Percentiles rank a stretch among this genome's conserved stretches.
Evolutionary conservation across 2,113 vertebrate species (phyloP).

Genomic region (Perca schrenkii): DNA sequence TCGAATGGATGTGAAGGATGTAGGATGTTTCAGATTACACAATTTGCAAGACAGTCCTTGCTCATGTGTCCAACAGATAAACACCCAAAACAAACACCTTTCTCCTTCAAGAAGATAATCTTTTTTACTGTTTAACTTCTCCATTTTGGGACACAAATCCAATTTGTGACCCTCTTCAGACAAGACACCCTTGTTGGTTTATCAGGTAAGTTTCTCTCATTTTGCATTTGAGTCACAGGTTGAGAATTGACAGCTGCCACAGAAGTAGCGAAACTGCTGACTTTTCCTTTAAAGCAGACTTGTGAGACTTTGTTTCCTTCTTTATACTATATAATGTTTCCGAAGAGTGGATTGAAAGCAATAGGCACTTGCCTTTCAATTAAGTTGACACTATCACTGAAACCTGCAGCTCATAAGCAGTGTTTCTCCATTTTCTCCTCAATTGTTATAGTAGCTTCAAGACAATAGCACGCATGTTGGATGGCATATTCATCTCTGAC

Average conservation of each 20-base stretch:
- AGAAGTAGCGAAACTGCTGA: background rate
- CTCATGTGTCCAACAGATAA: background rate
- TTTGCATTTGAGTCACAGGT: background rate
- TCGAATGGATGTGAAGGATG: background rate
- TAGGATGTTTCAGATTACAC: background rate
- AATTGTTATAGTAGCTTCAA: background rate
- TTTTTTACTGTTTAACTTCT: background rate
- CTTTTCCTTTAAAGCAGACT: background rate
- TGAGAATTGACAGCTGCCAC: background rate
- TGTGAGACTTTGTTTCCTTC: background rate
- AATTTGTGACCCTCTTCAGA: conserved; percentile 3
- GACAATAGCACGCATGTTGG: background rate
- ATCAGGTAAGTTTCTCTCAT: background rate
- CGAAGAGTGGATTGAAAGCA: background rate
- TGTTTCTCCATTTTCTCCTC: background rate
- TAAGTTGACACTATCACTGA: background rate
- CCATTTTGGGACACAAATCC: background rate
- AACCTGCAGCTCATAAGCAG: background rate
- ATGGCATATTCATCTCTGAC: background rate
- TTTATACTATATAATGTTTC: background rate
- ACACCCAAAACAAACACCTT: background rate
- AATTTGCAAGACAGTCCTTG: background rate
- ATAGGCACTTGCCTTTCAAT: background rate
- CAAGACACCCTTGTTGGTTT: background rate
- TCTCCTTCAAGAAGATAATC: background rate